Evolutionary conservation across 2,113 vertebrate species (phyloP).

Genomic region (Loxodonta africana): DNA sequence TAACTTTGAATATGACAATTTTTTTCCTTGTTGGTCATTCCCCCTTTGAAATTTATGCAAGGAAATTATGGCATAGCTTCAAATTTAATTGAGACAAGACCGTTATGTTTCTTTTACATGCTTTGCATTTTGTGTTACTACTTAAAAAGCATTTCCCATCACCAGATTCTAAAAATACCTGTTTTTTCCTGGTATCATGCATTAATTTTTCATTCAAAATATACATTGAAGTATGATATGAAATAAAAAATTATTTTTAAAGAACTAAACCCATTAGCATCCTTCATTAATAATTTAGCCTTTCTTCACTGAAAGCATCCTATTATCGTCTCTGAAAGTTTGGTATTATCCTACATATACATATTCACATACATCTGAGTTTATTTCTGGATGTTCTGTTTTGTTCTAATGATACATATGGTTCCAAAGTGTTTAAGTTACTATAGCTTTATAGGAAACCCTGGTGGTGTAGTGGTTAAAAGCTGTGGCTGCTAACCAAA

Average conservation of each 20-base stretch:
- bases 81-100: background rate
- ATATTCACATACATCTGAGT: background rate
- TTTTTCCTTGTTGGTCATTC: background rate
- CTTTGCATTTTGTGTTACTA: background rate
- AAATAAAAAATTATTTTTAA: background rate
- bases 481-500: no score
- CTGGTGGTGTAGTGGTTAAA: no score
- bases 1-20: background rate
- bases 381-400: background rate
- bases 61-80: background rate
- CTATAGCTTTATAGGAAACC: background rate
- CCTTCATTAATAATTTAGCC: background rate
- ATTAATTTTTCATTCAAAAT: background rate
- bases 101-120: background rate
- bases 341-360: no score
- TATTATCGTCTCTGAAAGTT: no score
- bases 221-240: background rate
- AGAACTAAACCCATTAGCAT: background rate
- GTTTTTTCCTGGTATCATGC: background rate
- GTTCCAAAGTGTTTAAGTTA: background rate
- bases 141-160: background rate
- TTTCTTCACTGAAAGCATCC: background rate
- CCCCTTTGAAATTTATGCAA: background rate
- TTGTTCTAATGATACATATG: background rate
- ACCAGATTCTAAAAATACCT: background rate